phyloP scores from a whole-genome alignment of 2,888 invertebrate species.

The Polyommatus icarus region DNA sequence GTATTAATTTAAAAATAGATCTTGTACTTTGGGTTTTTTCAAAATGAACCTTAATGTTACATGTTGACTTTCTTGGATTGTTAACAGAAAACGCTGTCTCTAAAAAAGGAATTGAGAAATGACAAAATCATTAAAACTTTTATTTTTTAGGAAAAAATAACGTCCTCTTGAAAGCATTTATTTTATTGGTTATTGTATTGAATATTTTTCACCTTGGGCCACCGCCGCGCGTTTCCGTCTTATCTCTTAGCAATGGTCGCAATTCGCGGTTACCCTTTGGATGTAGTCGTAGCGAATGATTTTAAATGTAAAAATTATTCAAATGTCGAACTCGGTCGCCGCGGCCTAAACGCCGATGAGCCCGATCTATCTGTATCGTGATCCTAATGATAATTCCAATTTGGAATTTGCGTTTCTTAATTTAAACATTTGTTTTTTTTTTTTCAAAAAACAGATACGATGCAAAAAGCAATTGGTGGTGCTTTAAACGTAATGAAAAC shows the following conservation, averaged over 20 bases:
- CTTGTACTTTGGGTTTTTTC: no score
- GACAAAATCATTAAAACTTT: no score
- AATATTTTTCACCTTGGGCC: slow-evolving; percentile 41
- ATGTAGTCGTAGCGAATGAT: slow-evolving; percentile 79
- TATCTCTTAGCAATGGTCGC: slow-evolving; percentile 77
- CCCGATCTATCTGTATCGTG: slow-evolving; percentile 36
- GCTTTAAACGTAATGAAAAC: neutral
- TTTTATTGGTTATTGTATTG: neutral
- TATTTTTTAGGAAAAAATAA: no score
- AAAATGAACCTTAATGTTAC: no score
- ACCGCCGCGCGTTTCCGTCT: slow-evolving; percentile 61
- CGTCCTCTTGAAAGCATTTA: no score
- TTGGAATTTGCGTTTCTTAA: slow-evolving; percentile 18
- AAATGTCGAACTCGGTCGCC: slow-evolving; percentile 68
- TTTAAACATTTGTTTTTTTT: neutral
- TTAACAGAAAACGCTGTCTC: no score
- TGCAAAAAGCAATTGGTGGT: neutral
- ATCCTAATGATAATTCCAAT: slow-evolving; percentile 30
- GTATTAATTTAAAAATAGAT: no score
- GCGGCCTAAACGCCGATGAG: slow-evolving; percentile 49
- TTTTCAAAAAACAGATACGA: neutral
- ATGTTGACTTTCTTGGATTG: no score
- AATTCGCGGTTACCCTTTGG: slow-evolving; percentile 80
- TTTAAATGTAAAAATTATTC: slow-evolving; percentile 81
- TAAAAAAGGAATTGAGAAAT: no score